phyloP scores from a whole-genome alignment of 2,797 vertebrate genomes.

The Poeciliopsis gracilis region DNA sequence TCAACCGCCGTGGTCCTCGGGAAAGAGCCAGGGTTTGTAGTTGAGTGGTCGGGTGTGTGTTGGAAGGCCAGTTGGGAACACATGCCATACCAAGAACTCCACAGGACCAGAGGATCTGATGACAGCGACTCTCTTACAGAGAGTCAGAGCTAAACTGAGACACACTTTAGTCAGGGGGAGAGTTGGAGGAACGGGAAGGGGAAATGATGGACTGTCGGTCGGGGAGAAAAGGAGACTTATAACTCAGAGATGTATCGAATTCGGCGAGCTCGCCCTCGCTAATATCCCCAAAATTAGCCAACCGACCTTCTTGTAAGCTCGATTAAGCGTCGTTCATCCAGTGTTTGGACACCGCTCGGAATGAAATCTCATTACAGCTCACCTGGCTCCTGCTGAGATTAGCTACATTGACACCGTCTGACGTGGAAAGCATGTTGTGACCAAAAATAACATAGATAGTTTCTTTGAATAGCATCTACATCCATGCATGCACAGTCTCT shows the following conservation, averaged over 20 bases:
- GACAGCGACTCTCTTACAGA: constrained; percentile 76
- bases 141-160: constrained; percentile 77
- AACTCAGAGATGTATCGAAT: constrained; percentile 37
- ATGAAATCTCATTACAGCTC: constrained; percentile 50
- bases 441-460: constrained; percentile 19
- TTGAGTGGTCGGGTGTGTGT: constrained; percentile 59
- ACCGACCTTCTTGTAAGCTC: constrained; percentile 43
- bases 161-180: constrained; percentile 45
- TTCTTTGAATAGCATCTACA: constrained; percentile 2
- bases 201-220: constrained; percentile 29
- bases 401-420: constrained; percentile 30
- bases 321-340: constrained; percentile 51
- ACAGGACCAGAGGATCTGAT: constrained; percentile 71
- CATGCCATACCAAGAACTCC: constrained; percentile 74
- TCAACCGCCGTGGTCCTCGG: constrained; percentile 39
- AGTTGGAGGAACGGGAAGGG: constrained; percentile 35
- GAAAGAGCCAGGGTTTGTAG: constrained; percentile 54
- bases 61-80: constrained; percentile 70
- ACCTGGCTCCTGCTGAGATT: constrained; percentile 10
- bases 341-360: constrained; percentile 40
- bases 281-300: constrained; percentile 18
- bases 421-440: constrained; percentile 14
- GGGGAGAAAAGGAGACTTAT: constrained; percentile 28
- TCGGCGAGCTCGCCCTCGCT: constrained; percentile 44
- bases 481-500: background rate